Evolutionary conservation across 1,140 invertebrate species (phyloP), one percentile per base, ranked within the genome.

Genomic region (Dolichoris vasculosae): DNA sequence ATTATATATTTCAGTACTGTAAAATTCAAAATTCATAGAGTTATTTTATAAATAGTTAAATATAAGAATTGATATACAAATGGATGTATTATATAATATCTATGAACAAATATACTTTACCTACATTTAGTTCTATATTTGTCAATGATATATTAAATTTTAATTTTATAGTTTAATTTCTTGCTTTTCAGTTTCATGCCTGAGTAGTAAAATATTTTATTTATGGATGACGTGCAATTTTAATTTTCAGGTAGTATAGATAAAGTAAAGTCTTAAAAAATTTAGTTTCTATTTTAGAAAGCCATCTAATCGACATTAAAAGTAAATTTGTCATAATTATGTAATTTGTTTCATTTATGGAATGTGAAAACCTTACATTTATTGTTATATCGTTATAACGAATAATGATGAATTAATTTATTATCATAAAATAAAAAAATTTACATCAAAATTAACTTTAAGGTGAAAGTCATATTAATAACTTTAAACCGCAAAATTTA

Each of bases 251-350:
- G 4, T n/a, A 46, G n/a, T 1, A 55, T 3, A 32, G n/a, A 30
- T 51, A 3, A 43, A 43, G 30, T n/a, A 13, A 38, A 30, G 26
- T 46, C 0, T 0, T 4, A 48, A 69, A 48, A 81, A 48, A 81
- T 51, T 80, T 59, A 40, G 26, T 71, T 82, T 51, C 46, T 82
- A 32, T 71, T 81, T 71, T 69, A 69, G 79, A 81, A 81, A 81
- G 79, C 35, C 64, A 69, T 76, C 13, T 46, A 13, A 63, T 79
- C 15, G 7, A 40, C 35, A 8, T 23, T 80, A 13, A 40, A 17
- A 67, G 40, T 64, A 32, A 26, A 81, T 67, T 51, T 67, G 79
- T 69, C 38, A 69, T 30, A 48, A 46, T 81, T 81, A 63, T 69
- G 46, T 35, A 73, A 82, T 13, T 63, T 8, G 26, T 38, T 38